A percentile compares a stretch with the other conserved stretches of the same genome.
These are phyloP conservation scores for Diachasmimorpha longicaudata DNA, from an alignment of 1,140 invertebrate species.

Conservation along the genomic window DNA sequence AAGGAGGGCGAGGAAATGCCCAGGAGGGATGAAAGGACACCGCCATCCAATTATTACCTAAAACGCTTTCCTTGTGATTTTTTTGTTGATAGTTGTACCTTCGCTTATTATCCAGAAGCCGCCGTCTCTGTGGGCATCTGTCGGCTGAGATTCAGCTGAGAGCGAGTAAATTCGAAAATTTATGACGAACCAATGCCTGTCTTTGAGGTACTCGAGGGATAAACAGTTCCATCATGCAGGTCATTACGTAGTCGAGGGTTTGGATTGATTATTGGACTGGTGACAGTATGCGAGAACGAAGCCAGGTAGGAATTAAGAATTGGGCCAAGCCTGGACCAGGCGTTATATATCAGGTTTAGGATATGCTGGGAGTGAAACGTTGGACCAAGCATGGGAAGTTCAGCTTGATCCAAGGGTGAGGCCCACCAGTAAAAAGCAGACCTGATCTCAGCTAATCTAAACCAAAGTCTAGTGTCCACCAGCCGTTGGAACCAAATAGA, in stretches of 20 bases:
- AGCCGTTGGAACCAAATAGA: too few relatives aligned
- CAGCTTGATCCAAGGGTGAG: too few relatives aligned
- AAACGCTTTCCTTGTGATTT: constrained; percentile 43
- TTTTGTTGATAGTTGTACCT: neutral
- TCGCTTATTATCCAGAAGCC: neutral
- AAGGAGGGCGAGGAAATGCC: neutral
- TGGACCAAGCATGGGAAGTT: too few relatives aligned
- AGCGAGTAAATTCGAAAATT: neutral
- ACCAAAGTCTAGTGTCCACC: too few relatives aligned
- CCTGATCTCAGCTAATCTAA: too few relatives aligned
- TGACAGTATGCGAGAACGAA: neutral
- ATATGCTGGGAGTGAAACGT: too few relatives aligned
- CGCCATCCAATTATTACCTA: constrained; percentile 60
- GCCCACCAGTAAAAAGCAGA: too few relatives aligned
- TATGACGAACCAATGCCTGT: neutral
- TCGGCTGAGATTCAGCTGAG: neutral
- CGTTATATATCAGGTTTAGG: too few relatives aligned
- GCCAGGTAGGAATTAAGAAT: neutral
- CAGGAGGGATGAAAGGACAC: constrained; percentile 53
- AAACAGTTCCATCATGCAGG: neutral
- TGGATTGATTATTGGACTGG: neutral
- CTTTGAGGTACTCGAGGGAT: neutral
- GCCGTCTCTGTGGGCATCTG: neutral
- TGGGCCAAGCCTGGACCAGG: too few relatives aligned
- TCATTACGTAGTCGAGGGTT: neutral